phyloP scores from a whole-genome alignment of 2,888 invertebrate species.

The Lymantria dispar region DNA sequence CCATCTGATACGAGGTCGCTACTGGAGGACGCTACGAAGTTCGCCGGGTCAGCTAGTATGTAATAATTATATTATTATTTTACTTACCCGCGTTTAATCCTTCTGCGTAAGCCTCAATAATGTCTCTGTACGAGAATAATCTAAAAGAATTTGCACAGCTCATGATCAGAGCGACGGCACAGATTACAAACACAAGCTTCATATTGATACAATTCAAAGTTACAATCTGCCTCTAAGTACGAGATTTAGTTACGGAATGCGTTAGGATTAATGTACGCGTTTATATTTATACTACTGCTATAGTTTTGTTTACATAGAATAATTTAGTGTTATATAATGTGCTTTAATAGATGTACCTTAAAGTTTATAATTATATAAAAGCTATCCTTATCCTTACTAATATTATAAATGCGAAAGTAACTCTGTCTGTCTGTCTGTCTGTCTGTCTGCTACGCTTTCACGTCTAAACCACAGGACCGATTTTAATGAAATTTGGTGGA shows the following conservation, averaged over 20 bases:
- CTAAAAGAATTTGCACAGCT: background rate
- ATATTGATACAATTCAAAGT: slow-evolving; percentile 9
- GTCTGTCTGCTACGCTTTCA: too few relatives aligned
- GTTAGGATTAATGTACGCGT: background rate
- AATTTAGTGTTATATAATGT: background rate
- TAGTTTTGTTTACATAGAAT: background rate
- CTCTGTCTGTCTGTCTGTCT: too few relatives aligned
- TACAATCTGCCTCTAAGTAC: background rate
- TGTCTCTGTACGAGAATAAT: background rate
- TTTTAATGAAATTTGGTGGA: too few relatives aligned
- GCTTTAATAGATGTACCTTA: background rate
- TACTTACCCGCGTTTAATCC: background rate
- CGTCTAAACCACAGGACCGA: too few relatives aligned
- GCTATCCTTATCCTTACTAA: too few relatives aligned
- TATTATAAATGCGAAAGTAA: too few relatives aligned
- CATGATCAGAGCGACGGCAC: background rate
- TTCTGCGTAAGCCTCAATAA: background rate
- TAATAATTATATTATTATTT: too few relatives aligned
- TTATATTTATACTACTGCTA: background rate
- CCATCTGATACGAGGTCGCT: too few relatives aligned
- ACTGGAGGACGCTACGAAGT: too few relatives aligned
- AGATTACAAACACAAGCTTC: slow-evolving; percentile 9
- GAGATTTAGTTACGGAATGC: background rate
- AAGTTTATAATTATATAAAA: background rate
- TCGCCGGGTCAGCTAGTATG: too few relatives aligned